phyloP scores from a whole-genome alignment of 2,797 vertebrate genomes.

The Aphelocoma californica region DNA sequence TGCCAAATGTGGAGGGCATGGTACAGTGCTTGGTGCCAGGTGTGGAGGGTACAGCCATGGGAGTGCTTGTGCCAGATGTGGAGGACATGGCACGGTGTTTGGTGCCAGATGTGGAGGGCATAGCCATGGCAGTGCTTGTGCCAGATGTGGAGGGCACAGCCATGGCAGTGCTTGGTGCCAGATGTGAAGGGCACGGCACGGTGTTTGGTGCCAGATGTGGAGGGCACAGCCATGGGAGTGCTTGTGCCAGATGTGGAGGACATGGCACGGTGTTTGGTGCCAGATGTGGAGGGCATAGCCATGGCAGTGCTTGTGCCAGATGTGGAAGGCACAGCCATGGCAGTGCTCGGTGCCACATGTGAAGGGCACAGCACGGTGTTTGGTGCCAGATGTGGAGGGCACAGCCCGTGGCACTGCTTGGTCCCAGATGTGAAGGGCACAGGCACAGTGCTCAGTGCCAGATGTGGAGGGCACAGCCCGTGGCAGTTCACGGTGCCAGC shows the following conservation, averaged over 20 bases:
- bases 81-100: not conserved
- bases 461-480: not conserved
- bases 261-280: too few relatives aligned
- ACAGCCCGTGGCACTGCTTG: fast-evolving
- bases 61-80: not conserved
- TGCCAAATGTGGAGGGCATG: too few relatives aligned
- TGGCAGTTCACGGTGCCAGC: not conserved
- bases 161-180: too few relatives aligned
- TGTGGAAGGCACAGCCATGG: not conserved
- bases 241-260: too few relatives aligned
- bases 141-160: not conserved
- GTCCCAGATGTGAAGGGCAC: not conserved
- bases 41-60: not conserved
- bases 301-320: not conserved
- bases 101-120: not conserved
- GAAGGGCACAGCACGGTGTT: too few relatives aligned
- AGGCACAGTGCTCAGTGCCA: not conserved
- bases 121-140: not conserved
- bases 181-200: not conserved
- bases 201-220: not conserved
- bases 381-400: not conserved
- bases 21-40: not conserved
- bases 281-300: not conserved
- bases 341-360: not conserved
- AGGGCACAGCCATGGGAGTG: not conserved